Conservation (phyloP, 1,140 invertebrate species). For the Lamellibrachia luymesi region DNA sequence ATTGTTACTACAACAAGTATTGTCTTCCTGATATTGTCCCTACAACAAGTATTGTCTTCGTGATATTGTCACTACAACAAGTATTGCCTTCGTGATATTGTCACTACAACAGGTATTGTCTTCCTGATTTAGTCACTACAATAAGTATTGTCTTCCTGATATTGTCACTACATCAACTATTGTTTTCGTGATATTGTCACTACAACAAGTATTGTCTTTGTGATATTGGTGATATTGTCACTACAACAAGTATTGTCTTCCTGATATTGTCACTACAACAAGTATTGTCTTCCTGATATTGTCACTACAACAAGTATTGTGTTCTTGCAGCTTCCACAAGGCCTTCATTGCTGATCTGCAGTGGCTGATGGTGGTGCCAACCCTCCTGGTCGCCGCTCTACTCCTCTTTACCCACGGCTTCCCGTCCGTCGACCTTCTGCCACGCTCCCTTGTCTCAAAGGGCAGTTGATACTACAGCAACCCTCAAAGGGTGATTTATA, state of each 20-base stretch:
- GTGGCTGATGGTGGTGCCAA: constrained; percentile 44
- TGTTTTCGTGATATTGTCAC: too few relatives aligned
- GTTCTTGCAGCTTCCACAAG: constrained; percentile 40
- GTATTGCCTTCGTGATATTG: too few relatives aligned
- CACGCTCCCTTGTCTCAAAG: constrained; percentile 28
- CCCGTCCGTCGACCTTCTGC: constrained; percentile 46
- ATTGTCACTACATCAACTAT: not conserved
- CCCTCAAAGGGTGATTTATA: too few relatives aligned
- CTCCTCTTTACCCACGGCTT: constrained; percentile 46
- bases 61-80: too few relatives aligned
- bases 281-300: constrained; percentile 16
- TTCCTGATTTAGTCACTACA: too few relatives aligned
- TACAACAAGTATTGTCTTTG: not conserved
- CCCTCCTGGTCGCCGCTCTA: constrained; percentile 42
- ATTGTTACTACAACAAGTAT: too few relatives aligned
- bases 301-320: not conserved
- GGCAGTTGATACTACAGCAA: not conserved
- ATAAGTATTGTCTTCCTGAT: too few relatives aligned
- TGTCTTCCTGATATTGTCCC: too few relatives aligned
- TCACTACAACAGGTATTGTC: too few relatives aligned
- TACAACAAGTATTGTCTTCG: too few relatives aligned
- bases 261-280: not conserved
- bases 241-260: not conserved
- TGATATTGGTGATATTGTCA: too few relatives aligned
- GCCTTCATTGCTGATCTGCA: constrained; percentile 43